These are phyloP conservation scores for Eretmochelys imbricata DNA, from an alignment of 2,113 vertebrate species.

Conservation along the genomic window DNA sequence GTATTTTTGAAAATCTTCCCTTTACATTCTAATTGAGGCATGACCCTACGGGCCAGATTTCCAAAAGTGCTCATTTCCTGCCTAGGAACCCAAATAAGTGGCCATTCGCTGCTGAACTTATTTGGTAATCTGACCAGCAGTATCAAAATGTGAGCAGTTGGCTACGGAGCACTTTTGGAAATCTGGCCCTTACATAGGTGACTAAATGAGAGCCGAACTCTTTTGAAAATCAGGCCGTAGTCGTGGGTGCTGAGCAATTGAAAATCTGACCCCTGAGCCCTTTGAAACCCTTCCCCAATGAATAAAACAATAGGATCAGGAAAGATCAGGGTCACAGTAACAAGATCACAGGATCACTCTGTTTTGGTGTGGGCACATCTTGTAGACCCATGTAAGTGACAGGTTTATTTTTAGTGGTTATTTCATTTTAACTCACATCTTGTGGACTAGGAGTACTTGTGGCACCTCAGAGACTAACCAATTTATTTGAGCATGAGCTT, in stretches of 20 bases:
- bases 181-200: not conserved
- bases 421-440: not conserved
- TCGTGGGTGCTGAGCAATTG: not conserved
- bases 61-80: not conserved
- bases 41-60: not conserved
- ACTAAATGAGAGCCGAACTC: not conserved
- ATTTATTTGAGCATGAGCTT: too few species aligned
- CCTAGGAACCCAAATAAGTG: not conserved
- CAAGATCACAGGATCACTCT: accelerated
- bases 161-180: not conserved
- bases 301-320: not conserved
- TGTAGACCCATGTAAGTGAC: not conserved
- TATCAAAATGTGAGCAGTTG: not conserved
- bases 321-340: not conserved
- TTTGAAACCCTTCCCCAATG: not conserved
- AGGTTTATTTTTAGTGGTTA: not conserved
- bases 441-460: not conserved
- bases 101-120: not conserved
- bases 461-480: too few species aligned
- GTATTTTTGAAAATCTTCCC: not conserved
- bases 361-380: not conserved
- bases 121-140: not conserved
- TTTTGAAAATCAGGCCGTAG: not conserved
- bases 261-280: not conserved
- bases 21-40: not conserved